Percentiles rank a stretch among this genome's conserved stretches.
Conservation (phyloP, 2,113 vertebrate species). For the Oncorhynchus kisutch region DNA sequence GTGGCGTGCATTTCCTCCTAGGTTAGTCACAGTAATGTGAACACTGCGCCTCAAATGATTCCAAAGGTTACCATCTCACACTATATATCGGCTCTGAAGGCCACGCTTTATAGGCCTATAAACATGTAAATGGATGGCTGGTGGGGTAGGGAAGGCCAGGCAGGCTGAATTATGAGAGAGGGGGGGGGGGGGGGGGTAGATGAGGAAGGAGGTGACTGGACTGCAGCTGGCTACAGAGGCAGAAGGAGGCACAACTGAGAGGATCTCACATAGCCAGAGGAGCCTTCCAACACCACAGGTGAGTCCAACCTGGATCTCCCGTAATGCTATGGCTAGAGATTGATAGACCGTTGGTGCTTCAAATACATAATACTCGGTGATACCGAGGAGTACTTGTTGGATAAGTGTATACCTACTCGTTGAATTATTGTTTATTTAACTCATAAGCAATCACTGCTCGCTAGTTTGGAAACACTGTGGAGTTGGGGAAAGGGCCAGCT, state of each 20-base stretch:
- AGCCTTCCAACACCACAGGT: conserved; percentile 50
- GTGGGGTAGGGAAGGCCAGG: background rate
- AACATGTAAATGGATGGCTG: conserved; percentile 47
- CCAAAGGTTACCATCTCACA: conserved; percentile 56
- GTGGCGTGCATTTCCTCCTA: no score
- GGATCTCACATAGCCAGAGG: conserved; percentile 27
- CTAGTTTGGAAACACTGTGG: no score
- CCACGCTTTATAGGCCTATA: conserved; percentile 56
- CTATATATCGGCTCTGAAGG: conserved; percentile 46
- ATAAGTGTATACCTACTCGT: no score
- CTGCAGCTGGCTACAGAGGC: conserved; percentile 6
- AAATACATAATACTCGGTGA: no score
- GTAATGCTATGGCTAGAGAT: no score
- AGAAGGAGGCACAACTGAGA: conserved; percentile 30
- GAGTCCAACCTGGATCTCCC: conserved; percentile 21
- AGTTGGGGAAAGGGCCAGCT: no score
- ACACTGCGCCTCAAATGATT: conserved; percentile 27
- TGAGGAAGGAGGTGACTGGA: conserved; percentile 24
- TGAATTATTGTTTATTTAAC: background rate
- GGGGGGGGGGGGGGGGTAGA: background rate
- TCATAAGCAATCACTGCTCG: background rate
- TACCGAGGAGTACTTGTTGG: no score
- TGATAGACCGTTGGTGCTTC: background rate
- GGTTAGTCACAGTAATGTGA: no score
- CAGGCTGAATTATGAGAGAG: conserved; percentile 21